phyloP scores from a whole-genome alignment of 2,797 vertebrate genomes.

The Esox lucius region DNA sequence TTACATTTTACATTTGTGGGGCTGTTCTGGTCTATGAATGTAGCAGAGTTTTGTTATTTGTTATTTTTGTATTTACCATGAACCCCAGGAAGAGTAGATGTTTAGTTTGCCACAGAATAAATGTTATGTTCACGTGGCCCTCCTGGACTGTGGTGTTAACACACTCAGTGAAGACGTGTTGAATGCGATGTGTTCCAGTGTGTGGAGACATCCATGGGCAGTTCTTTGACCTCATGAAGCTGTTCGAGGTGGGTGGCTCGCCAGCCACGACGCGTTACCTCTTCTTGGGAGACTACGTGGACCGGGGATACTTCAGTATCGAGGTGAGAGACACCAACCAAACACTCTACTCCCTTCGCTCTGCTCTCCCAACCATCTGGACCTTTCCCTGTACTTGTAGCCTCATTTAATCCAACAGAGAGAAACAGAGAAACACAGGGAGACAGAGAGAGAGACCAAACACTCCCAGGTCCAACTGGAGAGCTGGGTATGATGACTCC shows the following conservation, averaged over 20 bases:
- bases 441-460: not conserved
- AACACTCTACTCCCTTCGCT: not conserved
- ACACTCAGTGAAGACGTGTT: not conserved
- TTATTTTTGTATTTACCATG: no score
- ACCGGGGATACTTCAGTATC: constrained; percentile 86
- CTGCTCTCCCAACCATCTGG: not conserved
- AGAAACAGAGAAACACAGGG: not conserved
- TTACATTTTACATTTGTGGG: no score
- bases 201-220: constrained; percentile 85
- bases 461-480: not conserved
- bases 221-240: constrained; percentile 86
- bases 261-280: constrained; percentile 83
- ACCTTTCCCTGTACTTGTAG: not conserved
- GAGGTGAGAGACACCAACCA: constrained; percentile 65
- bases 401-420: not conserved
- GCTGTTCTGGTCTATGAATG: no score
- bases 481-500: not conserved
- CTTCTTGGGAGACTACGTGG: constrained; percentile 84
- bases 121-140: no score
- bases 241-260: constrained; percentile 84
- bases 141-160: not conserved
- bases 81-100: no score
- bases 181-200: constrained; percentile 62
- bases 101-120: no score
- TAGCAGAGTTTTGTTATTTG: no score